Percentiles rank a stretch among this genome's conserved stretches.
Evolutionary conservation across 1,140 invertebrate genomes (phyloP).

Genomic region (Stenopsyche tienmushanensis): DNA sequence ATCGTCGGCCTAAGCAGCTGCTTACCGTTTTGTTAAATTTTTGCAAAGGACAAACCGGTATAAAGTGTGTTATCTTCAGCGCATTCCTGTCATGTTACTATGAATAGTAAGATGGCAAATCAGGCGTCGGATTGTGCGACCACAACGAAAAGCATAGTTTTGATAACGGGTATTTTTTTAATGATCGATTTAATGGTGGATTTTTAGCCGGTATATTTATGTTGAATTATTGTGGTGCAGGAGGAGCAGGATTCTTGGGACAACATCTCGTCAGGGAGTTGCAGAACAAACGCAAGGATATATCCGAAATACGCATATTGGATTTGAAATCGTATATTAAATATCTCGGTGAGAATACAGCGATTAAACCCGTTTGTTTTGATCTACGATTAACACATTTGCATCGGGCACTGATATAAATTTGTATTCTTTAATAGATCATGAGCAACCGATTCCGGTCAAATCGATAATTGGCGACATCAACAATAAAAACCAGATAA

Average conservation of each 20-base stretch:
- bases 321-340: conserved; percentile 61
- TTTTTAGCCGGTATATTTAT: too few relatives aligned
- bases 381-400: too few relatives aligned
- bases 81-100: background rate
- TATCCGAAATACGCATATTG: conserved; percentile 62
- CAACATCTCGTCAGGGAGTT: conserved; percentile 62
- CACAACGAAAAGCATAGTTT: conserved; percentile 32
- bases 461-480: conserved; percentile 56
- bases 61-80: background rate
- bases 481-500: conserved; percentile 48
- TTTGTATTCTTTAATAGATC: conserved; percentile 41
- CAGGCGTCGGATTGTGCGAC: background rate
- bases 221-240: too few relatives aligned
- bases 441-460: conserved; percentile 47
- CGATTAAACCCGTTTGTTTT: too few relatives aligned
- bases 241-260: conserved; percentile 66
- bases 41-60: background rate
- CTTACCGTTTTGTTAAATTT: background rate
- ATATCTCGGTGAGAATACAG: conserved; percentile 51
- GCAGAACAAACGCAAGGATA: conserved; percentile 51
- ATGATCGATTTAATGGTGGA: too few relatives aligned
- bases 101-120: too few relatives aligned
- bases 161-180: conserved; percentile 41
- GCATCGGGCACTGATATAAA: too few relatives aligned
- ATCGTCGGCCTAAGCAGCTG: background rate